Evolutionary conservation across 2,113 vertebrate species (phyloP).

Genomic region (Malurus melanocephalus): DNA sequence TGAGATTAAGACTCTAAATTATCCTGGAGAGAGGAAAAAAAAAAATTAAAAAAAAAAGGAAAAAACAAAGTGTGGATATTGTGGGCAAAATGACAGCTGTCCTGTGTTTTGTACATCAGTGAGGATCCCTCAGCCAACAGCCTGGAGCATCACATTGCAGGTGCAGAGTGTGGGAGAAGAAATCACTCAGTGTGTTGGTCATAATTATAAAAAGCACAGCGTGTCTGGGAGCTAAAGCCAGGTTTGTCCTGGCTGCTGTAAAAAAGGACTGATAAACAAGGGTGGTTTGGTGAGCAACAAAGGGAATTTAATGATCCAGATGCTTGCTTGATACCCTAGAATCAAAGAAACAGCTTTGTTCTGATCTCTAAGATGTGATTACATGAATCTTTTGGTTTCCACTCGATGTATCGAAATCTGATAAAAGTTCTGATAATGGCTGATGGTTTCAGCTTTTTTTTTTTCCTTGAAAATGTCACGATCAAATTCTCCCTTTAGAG

Average conservation of each 20-base stretch:
- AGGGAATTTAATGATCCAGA: background rate
- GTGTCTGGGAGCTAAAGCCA: background rate
- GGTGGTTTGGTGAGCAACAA: background rate
- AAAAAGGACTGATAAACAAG: background rate
- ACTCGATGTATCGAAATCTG: background rate
- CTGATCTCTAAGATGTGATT: background rate
- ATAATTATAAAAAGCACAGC: background rate
- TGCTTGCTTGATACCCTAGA: background rate
- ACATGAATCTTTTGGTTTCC: background rate
- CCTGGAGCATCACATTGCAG: background rate
- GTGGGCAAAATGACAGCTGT: background rate
- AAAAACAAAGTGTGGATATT: background rate
- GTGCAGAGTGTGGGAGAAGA: background rate
- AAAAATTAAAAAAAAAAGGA: fast-evolving
- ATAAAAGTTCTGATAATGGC: background rate
- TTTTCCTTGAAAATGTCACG: background rate
- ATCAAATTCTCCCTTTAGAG: background rate
- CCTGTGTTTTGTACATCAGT: background rate
- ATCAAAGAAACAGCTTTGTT: background rate
- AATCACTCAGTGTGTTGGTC: background rate
- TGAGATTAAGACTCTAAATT: background rate
- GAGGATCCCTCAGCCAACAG: background rate
- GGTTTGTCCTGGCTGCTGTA: background rate
- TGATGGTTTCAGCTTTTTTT: background rate
- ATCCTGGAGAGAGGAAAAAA: background rate